Base-by-base conservation (phyloP, 2,888 invertebrate species). In the Proisotoma minuta region DNA sequence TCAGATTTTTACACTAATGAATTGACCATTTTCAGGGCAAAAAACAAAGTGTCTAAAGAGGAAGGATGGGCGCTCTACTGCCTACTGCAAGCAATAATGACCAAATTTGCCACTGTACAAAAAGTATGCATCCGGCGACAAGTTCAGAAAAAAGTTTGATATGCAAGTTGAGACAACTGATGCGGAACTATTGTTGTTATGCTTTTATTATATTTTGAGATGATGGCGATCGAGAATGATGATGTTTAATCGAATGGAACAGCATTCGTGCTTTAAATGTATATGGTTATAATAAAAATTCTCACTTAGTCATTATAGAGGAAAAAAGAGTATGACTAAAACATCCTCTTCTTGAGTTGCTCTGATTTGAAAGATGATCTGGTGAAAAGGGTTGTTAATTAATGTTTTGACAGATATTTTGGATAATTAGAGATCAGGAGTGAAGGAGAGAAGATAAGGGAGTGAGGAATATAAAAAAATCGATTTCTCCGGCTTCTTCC, bases 321-420 rank as follows among this genome's bases (percentile, higher is more conserved):
- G 43, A 20, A 43, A 43, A 43, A 43, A 43, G 43, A 43, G 43
- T 20, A 43, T 43, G 43, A 43, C 43, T 43, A n/a, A 43, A 43
- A 43, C 34, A 34, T 34, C 34, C 34, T 34, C 34, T 34, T 34
- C 34, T 34, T 34, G 8, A 34, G 8, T 34, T 34, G 8, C 34
- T n/a, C 43, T n/a, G 43, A 43, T 43, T 43, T 43, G 43, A 43
- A 43, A 43, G 43, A 43, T 43, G 43, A 43, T 43, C 43, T 43
- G 10, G 4, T n/a, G 43, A 43, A n/a, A 43, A 43, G 20, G 10
- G 43, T 43, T 43, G 43, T 43, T 43, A 43, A 43, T 43, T 43
- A 43, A 43, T 43, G 43, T 43, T 43, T 43, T 43, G 43, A 43
- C 43, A 43, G 43, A 43, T 43, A 43, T 43, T 43, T 43, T 43